Conservation (phyloP, 2,113 vertebrate genomes). For the Ancistrus triradiatus region DNA sequence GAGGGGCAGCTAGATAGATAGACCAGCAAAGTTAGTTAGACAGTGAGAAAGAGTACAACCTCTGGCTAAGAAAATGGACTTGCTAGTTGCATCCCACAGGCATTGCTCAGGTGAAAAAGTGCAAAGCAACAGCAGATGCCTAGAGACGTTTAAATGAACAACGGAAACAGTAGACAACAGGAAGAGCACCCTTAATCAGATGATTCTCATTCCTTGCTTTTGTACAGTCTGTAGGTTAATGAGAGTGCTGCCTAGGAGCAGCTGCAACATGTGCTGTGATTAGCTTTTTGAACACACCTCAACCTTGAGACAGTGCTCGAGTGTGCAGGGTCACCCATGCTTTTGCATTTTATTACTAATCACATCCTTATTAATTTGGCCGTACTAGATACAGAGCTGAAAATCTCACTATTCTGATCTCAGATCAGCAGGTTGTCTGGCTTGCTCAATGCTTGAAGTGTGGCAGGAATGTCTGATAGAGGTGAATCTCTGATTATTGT, state of each 20-base stretch:
- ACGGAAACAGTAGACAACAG: not conserved
- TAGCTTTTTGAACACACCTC: constrained; percentile 35
- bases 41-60: not conserved
- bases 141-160: constrained; percentile 1
- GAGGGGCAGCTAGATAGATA: not conserved
- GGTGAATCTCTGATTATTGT: no score
- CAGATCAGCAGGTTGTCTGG: no score
- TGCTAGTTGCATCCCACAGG: not conserved
- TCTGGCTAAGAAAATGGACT: not conserved
- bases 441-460: no score
- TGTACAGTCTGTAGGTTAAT: constrained; percentile 35
- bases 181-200: constrained; percentile 9
- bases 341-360: constrained; percentile 26
- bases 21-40: not conserved
- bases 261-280: constrained; percentile 36
- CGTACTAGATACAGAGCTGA: no score
- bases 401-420: no score
- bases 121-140: not conserved
- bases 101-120: not conserved
- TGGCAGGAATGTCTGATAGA: no score
- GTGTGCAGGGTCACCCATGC: constrained; percentile 4
- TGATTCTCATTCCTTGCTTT: constrained; percentile 18
- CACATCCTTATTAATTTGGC: constrained; percentile 42
- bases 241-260: constrained; percentile 19
- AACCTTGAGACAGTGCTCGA: constrained; percentile 20